Conservation (phyloP, 1,140 invertebrate genomes). For the Panulirus ornatus region DNA sequence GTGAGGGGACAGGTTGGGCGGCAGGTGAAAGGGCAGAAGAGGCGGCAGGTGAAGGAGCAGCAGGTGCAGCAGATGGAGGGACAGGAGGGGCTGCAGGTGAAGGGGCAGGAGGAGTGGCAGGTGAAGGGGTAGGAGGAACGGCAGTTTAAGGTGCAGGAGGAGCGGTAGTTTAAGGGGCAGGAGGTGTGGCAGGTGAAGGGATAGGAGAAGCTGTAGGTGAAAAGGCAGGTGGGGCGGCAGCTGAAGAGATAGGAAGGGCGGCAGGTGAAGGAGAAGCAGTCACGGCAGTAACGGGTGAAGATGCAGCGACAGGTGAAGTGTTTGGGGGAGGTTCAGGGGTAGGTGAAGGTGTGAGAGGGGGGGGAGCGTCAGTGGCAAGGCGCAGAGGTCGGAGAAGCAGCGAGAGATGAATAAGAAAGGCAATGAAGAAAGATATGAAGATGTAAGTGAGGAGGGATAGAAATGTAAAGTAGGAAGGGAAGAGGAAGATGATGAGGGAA, state of each 20-base stretch:
- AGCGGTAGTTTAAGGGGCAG: not conserved
- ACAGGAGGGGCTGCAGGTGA: not conserved
- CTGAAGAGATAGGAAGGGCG: not conserved
- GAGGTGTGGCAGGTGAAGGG: not conserved
- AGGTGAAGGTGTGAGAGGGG: not conserved
- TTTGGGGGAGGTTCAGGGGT: not conserved
- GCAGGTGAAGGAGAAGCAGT: no score
- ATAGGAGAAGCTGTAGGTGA: not conserved
- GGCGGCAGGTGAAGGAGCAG: no score
- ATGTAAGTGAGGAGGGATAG: not conserved
- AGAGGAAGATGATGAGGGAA: not conserved
- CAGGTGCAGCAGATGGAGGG: no score
- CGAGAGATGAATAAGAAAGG: not conserved
- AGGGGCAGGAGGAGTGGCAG: not conserved
- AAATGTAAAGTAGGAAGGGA: not conserved
- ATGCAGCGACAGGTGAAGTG: not conserved
- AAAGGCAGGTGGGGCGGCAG: not conserved
- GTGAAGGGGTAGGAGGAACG: not conserved
- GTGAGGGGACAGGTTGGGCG: not conserved
- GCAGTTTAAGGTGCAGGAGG: not conserved
- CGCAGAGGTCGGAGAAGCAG: not conserved
- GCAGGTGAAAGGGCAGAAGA: not conserved
- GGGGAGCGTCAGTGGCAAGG: not conserved
- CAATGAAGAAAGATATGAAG: no score
- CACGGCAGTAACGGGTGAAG: no score